Percentiles rank a stretch among this genome's conserved stretches.
Evolutionary conservation across 2,797 vertebrate genomes (phyloP).

Genomic region (Acanthurus tractus): DNA sequence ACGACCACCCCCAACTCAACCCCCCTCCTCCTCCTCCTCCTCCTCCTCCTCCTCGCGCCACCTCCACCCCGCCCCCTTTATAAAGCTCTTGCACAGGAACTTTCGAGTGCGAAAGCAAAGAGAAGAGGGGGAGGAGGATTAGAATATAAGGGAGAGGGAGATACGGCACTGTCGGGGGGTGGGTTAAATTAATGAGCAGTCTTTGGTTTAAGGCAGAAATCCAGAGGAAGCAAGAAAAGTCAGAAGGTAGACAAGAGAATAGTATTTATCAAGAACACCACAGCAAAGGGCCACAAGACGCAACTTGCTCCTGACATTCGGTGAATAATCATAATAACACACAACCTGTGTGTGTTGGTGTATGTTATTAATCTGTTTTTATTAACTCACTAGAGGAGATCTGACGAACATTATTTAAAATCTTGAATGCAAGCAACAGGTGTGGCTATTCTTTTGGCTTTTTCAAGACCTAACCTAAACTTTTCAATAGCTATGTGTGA

Average conservation of each 20-base stretch:
- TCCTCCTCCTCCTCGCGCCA: slow-evolving; percentile 42
- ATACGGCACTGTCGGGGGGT: slow-evolving; percentile 46
- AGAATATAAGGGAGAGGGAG: slow-evolving; percentile 55
- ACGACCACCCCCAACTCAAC: slow-evolving; percentile 84
- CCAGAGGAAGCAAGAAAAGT: slow-evolving; percentile 46
- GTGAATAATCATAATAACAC: slow-evolving; percentile 43
- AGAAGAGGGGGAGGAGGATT: slow-evolving; percentile 65
- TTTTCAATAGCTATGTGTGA: not conserved
- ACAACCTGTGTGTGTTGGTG: slow-evolving; percentile 8
- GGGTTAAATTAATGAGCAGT: slow-evolving; percentile 59
- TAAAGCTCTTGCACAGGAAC: slow-evolving; percentile 84
- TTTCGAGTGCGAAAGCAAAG: slow-evolving; percentile 75
- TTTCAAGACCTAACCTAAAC: slow-evolving; percentile 3
- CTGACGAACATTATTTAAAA: slow-evolving; percentile 14
- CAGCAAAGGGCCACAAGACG: slow-evolving; percentile 40
- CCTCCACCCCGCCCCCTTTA: slow-evolving; percentile 65
- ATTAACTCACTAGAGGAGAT: slow-evolving; percentile 30
- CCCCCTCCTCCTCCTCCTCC: slow-evolving; percentile 48
- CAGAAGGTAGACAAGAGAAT: slow-evolving; percentile 29
- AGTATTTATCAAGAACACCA: slow-evolving; percentile 23
- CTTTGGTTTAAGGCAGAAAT: slow-evolving; percentile 55
- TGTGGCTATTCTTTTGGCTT: slow-evolving; percentile 33
- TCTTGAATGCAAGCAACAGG: slow-evolving; percentile 58
- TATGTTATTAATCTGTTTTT: too few species aligned
- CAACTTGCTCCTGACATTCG: slow-evolving; percentile 44